phyloP scores from a whole-genome alignment of 1,140 invertebrate species.

The Maconellicoccus hirsutus region DNA sequence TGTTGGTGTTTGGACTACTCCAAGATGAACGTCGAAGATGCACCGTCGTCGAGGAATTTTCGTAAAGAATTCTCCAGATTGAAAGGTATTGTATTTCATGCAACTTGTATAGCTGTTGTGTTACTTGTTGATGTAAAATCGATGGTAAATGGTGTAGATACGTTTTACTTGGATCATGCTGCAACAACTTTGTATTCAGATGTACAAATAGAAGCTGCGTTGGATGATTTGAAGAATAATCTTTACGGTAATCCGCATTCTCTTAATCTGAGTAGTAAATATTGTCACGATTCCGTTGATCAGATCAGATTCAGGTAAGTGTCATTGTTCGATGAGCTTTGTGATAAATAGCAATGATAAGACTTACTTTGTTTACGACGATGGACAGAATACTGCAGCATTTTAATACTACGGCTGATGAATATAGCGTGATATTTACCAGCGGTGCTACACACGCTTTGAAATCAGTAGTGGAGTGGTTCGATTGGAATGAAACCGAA shows the following conservation, averaged over 20 bases:
- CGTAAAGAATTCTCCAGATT: no score
- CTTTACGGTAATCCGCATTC: slow-evolving; percentile 85
- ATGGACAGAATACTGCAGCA: slow-evolving; percentile 60
- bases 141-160: slow-evolving; percentile 47
- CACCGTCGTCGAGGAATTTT: no score
- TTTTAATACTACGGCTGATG: slow-evolving; percentile 66
- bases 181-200: slow-evolving; percentile 73
- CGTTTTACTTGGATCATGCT: slow-evolving; percentile 81
- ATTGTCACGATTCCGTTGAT: slow-evolving; percentile 67
- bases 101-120: no score
- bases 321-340: neutral
- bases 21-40: no score
- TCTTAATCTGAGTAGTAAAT: slow-evolving; percentile 49
- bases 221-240: slow-evolving; percentile 50
- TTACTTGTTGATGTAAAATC: no score
- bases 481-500: slow-evolving; percentile 41
- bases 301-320: slow-evolving; percentile 60
- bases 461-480: slow-evolving; percentile 72
- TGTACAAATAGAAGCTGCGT: slow-evolving; percentile 54
- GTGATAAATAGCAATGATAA: neutral
- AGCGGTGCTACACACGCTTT: slow-evolving; percentile 73
- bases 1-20: no score
- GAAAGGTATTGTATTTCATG: no score
- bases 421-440: slow-evolving; percentile 84
- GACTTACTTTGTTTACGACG: slow-evolving; percentile 23